Conservation (phyloP, 2,888 invertebrate genomes). For the Drosophila leonis region DNA sequence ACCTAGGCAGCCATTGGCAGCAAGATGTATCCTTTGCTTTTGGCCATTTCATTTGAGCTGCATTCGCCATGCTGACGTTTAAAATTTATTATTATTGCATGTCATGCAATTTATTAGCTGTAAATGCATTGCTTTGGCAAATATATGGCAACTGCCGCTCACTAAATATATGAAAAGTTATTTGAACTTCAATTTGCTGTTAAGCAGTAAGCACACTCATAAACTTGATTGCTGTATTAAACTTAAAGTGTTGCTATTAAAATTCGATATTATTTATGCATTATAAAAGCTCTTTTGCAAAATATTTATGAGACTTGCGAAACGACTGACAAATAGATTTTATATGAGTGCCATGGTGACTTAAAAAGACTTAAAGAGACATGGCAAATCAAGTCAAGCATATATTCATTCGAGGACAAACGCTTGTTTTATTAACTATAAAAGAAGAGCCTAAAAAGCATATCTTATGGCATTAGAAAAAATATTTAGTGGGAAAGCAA, state of each 20-base stretch:
- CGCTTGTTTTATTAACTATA: neutral
- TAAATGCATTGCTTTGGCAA: slow-evolving; percentile 5
- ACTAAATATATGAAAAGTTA: slow-evolving; percentile 4
- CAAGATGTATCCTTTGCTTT: neutral
- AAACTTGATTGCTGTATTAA: neutral
- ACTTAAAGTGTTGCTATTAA: neutral
- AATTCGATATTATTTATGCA: neutral
- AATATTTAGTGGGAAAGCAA: neutral
- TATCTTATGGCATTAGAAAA: neutral
- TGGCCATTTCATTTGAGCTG: slow-evolving; percentile 8
- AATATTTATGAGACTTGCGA: neutral
- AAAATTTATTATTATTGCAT: slow-evolving; percentile 27
- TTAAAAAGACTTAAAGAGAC: neutral
- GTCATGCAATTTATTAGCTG: slow-evolving; percentile 17
- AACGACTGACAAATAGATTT: slow-evolving; percentile 1
- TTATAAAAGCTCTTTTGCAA: neutral
- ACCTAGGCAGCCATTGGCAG: slow-evolving; percentile 16
- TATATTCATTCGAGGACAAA: neutral
- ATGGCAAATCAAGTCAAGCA: too few species aligned
- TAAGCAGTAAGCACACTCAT: slow-evolving; percentile 18
- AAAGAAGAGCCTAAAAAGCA: neutral
- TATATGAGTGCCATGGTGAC: neutral
- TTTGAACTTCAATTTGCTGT: slow-evolving; percentile 9
- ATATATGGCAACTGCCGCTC: slow-evolving; percentile 13
- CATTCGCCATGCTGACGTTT: slow-evolving; percentile 9